Evolutionary conservation across 2,113 vertebrate genomes (phyloP).

Genomic region (Chloropsis hardwickii): DNA sequence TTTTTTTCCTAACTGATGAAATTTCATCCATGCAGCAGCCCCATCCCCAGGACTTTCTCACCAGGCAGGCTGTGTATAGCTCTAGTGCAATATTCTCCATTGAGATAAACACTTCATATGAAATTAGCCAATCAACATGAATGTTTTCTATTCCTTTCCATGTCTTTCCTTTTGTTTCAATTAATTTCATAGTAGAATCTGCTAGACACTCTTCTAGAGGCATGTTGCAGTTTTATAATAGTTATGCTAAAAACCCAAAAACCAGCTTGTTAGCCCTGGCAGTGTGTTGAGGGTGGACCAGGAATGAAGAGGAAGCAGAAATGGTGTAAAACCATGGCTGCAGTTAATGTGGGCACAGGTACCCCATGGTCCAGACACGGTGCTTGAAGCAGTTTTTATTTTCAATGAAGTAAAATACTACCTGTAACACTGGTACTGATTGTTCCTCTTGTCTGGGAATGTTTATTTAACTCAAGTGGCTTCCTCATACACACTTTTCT

Average conservation of each 20-base stretch:
- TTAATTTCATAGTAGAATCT: neutral
- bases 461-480: neutral
- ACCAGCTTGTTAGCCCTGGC: neutral
- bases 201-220: neutral
- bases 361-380: fast-evolving
- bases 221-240: neutral
- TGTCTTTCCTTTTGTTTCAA: neutral
- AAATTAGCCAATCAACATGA: neutral
- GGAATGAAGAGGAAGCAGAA: neutral
- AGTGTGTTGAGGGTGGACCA: neutral
- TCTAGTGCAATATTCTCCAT: neutral
- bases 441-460: neutral
- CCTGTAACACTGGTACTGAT: neutral
- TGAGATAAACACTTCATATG: neutral
- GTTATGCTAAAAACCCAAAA: neutral
- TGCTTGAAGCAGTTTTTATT: neutral
- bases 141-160: neutral
- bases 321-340: neutral
- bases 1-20: neutral
- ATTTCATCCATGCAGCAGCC: neutral
- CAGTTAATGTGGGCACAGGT: neutral
- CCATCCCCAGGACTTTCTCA: neutral
- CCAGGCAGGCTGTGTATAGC: neutral
- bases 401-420: neutral
- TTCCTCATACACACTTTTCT: neutral